Evolutionary conservation across 2,113 vertebrate genomes (phyloP).

Genomic region (Scomber scombrus): DNA sequence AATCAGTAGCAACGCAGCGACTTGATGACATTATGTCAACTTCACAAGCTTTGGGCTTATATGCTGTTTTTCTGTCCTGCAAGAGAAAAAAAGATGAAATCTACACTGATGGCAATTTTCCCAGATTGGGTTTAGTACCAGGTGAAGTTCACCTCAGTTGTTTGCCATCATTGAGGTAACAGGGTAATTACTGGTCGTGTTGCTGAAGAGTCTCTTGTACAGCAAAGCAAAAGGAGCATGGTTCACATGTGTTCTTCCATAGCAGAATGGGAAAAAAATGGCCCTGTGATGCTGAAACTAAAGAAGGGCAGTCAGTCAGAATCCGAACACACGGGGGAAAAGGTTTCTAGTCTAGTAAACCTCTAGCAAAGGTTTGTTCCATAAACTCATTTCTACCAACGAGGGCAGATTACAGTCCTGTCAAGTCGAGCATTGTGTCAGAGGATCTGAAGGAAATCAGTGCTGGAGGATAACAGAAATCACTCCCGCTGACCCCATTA

Average conservation of each 20-base stretch:
- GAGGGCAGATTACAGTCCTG: slow-evolving; percentile 26
- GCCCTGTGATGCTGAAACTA: background rate
- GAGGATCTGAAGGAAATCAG: slow-evolving; percentile 35
- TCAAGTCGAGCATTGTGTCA: slow-evolving; percentile 11
- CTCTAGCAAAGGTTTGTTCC: slow-evolving; percentile 9
- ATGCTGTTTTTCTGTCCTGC: slow-evolving; percentile 1
- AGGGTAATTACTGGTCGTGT: slow-evolving; percentile 17
- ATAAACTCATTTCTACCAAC: slow-evolving; percentile 29
- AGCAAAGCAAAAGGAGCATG: slow-evolving; percentile 1
- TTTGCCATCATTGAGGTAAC: slow-evolving; percentile 15
- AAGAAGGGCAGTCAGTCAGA: slow-evolving; percentile 15
- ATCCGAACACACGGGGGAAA: slow-evolving; percentile 16
- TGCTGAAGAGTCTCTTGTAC: slow-evolving; percentile 9
- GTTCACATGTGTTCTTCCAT: slow-evolving; percentile 47
- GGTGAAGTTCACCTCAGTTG: slow-evolving; percentile 26
- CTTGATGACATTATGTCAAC: background rate
- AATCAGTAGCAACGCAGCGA: slow-evolving; percentile 19
- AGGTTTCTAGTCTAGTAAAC: slow-evolving; percentile 28
- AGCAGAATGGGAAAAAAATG: slow-evolving; percentile 36
- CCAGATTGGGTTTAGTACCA: background rate
- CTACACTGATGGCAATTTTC: background rate
- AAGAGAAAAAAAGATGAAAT: slow-evolving; percentile 6
- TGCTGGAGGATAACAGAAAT: slow-evolving; percentile 2
- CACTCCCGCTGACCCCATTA: slow-evolving; percentile 19
- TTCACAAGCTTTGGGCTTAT: background rate